Conservation (phyloP, 2,888 invertebrate genomes). For the Theodoxus fluviatilis region DNA sequence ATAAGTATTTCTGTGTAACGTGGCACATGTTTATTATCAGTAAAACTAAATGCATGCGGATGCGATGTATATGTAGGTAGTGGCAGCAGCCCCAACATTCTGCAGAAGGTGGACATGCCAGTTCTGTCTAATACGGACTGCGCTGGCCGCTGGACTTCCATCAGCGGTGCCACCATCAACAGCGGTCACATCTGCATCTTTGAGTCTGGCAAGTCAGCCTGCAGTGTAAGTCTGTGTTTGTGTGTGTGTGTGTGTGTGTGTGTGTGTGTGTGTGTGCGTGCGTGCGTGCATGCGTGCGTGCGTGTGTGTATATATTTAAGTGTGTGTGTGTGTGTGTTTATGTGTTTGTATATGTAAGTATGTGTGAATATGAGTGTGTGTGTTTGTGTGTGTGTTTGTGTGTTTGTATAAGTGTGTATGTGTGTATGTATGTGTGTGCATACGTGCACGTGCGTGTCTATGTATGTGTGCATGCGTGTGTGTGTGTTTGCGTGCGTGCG, state of each 20-base stretch:
- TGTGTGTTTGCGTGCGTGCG: background rate
- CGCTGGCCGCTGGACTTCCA: slow-evolving; percentile 25
- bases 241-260: background rate
- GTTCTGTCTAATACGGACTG: slow-evolving; percentile 33
- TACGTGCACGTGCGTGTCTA: too few species aligned
- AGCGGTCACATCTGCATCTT: slow-evolving; percentile 37
- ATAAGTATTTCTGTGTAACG: too few species aligned
- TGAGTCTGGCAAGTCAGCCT: slow-evolving; percentile 32
- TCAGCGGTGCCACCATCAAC: slow-evolving; percentile 30
- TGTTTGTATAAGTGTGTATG: background rate
- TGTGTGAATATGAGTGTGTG: too few species aligned
- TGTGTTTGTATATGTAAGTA: too few species aligned
- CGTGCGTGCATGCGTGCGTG: background rate
- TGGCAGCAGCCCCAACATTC: slow-evolving; percentile 27
- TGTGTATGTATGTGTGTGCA: background rate
- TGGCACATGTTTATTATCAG: too few species aligned
- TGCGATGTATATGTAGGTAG: slow-evolving; percentile 22
- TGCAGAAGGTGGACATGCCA: slow-evolving; percentile 35
- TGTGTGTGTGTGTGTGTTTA: background rate
- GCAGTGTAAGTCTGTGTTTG: slow-evolving; percentile 34
- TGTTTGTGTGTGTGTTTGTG: background rate
- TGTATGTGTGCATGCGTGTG: background rate
- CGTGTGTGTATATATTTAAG: background rate
- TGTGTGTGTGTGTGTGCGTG: background rate
- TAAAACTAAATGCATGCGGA: too few species aligned